phyloP scores from a whole-genome alignment of 1,140 invertebrate genomes.

The Drosophila paulistorum region DNA sequence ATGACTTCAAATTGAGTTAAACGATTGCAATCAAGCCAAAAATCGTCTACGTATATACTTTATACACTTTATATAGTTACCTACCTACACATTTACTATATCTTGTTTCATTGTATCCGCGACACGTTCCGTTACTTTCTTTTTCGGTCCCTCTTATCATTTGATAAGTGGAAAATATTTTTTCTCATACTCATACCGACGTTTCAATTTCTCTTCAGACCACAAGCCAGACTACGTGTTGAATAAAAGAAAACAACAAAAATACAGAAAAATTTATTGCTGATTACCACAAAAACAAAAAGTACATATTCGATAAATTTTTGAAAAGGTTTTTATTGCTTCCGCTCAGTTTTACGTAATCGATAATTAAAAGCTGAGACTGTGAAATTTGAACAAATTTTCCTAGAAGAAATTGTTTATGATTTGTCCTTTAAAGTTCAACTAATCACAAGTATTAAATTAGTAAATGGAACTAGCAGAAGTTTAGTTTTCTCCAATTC shows the following conservation, averaged over 20 bases:
- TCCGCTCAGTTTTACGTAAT: conserved; percentile 5
- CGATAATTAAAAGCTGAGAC: neutral
- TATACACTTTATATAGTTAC: neutral
- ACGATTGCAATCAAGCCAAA: conserved; percentile 23
- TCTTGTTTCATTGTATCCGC: neutral
- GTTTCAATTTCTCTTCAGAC: neutral
- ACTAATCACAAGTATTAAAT: no score
- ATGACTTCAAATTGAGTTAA: conserved; percentile 49
- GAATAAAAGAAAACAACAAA: conserved; percentile 16
- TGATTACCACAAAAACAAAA: conserved; percentile 15
- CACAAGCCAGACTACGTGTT: conserved; percentile 39
- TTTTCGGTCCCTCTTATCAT: conserved; percentile 50
- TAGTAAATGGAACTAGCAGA: no score
- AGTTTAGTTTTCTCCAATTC: no score
- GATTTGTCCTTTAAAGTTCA: no score
- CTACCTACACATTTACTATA: neutral
- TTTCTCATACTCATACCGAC: conserved; percentile 35
- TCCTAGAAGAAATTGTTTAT: neutral
- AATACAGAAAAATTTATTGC: conserved; percentile 19
- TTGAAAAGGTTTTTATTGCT: neutral
- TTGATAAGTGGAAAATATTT: conserved; percentile 43
- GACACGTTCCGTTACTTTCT: conserved; percentile 39
- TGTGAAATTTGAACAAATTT: neutral
- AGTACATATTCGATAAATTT: conserved; percentile 26
- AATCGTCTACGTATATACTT: neutral